A percentile compares a stretch with the other conserved stretches of the same genome.
phyloP scores from a whole-genome alignment of 1,140 invertebrate genomes.

The Drosophila pruinosa region DNA sequence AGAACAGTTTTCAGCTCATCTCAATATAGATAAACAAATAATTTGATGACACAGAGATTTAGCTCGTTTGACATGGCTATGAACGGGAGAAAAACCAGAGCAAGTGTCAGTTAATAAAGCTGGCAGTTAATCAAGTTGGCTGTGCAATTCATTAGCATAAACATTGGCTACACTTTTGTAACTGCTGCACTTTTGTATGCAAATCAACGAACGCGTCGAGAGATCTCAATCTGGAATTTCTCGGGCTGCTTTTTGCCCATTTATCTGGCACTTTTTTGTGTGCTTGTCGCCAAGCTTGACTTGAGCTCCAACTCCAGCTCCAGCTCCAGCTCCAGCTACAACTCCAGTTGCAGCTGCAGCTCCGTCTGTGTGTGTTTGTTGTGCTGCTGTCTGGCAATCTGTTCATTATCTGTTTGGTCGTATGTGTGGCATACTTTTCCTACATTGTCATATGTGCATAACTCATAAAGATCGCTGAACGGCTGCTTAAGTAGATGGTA shows the following conservation, averaged over 20 bases:
- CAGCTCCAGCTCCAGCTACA: no score
- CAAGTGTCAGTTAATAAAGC: constrained; percentile 19
- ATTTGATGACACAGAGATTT: no score
- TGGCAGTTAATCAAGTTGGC: constrained; percentile 4
- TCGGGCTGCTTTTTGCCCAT: constrained; percentile 15
- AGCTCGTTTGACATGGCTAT: not conserved
- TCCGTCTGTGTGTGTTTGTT: constrained; percentile 8
- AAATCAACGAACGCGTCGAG: constrained; percentile 15
- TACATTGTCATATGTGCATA: constrained; percentile 68
- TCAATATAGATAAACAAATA: no score
- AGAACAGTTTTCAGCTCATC: no score
- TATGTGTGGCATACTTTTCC: constrained; percentile 64
- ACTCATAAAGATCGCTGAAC: constrained; percentile 59
- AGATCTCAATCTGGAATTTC: constrained; percentile 58
- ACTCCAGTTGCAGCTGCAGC: not conserved
- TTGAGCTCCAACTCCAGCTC: not conserved
- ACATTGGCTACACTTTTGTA: constrained; percentile 53
- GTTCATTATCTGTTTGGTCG: constrained; percentile 60
- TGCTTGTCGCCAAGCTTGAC: no score
- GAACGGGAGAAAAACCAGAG: not conserved
- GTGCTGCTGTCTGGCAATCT: constrained; percentile 48
- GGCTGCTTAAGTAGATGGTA: constrained; percentile 39
- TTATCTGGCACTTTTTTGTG: constrained; percentile 42
- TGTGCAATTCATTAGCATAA: constrained; percentile 25
- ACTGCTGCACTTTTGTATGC: constrained; percentile 58